These are phyloP conservation scores for Tringa solitaria DNA, from an alignment of 2,113 vertebrate species.

Conservation along the genomic window DNA sequence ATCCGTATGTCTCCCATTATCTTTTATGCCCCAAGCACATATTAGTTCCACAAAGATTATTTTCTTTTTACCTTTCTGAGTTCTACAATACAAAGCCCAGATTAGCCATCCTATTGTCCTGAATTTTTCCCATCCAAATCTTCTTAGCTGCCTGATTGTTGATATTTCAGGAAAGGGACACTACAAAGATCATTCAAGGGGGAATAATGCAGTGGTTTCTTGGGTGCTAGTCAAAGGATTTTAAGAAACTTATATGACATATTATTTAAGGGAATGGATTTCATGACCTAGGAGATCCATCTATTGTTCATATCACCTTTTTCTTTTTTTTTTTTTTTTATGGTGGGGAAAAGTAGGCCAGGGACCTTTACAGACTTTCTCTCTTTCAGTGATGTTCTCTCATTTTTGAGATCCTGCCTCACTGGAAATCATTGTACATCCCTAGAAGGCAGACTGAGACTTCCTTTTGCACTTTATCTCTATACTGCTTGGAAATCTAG, in stretches of 20 bases:
- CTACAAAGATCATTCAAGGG: neutral
- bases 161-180: neutral
- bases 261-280: neutral
- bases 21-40: neutral
- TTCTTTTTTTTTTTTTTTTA: neutral
- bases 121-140: neutral
- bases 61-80: neutral
- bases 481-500: neutral
- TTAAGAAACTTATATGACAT: neutral
- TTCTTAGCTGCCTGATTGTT: neutral
- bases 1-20: neutral
- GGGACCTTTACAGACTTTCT: neutral
- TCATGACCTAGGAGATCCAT: neutral
- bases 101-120: neutral
- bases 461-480: neutral
- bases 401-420: neutral
- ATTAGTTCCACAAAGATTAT: neutral
- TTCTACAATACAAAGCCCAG: neutral
- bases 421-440: neutral
- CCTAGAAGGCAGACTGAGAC: neutral
- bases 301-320: neutral
- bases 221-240: neutral
- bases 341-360: neutral
- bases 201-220: neutral
- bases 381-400: neutral